A percentile compares a stretch with the other conserved stretches of the same genome.
phyloP scores from a whole-genome alignment of 1,140 invertebrate genomes.

The Zaprionus tsacasi region DNA sequence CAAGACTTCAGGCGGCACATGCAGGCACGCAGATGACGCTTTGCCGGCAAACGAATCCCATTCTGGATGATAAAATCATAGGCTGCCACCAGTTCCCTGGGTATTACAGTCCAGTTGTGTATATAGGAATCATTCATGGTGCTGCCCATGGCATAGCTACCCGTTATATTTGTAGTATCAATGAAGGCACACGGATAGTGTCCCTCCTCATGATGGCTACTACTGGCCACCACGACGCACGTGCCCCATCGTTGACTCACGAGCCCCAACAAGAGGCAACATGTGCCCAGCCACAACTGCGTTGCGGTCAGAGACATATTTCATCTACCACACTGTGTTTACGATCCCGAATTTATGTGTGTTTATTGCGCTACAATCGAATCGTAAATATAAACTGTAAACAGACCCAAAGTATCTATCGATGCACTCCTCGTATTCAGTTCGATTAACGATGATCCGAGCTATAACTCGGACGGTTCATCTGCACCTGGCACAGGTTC shows the following conservation, averaged over 20 bases:
- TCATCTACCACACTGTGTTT: slow-evolving; percentile 41
- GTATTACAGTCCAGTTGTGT: slow-evolving; percentile 67
- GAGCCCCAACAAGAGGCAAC: slow-evolving; percentile 21
- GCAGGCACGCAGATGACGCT: slow-evolving; percentile 66
- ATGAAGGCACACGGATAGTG: slow-evolving; percentile 80
- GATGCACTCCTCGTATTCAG: slow-evolving; percentile 30
- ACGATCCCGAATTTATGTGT: slow-evolving; percentile 47
- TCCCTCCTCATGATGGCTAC: slow-evolving; percentile 54
- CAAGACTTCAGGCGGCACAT: slow-evolving; percentile 68
- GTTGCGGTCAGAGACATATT: slow-evolving; percentile 41
- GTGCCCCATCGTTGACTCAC: slow-evolving; percentile 1
- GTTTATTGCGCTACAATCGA: slow-evolving; percentile 54
- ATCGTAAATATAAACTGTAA: slow-evolving; percentile 17
- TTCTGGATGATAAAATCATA: slow-evolving; percentile 79
- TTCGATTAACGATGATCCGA: neutral
- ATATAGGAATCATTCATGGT: slow-evolving; percentile 50
- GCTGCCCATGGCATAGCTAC: slow-evolving; percentile 48
- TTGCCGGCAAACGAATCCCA: slow-evolving; percentile 57
- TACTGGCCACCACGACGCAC: slow-evolving; percentile 1
- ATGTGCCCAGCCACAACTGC: slow-evolving; percentile 32
- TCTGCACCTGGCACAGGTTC: slow-evolving; percentile 64
- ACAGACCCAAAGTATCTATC: neutral
- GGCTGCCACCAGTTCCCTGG: slow-evolving; percentile 59
- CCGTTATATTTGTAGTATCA: slow-evolving; percentile 73
- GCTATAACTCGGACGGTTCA: no score